A percentile compares a stretch with the other conserved stretches of the same genome.
Evolutionary conservation across 2,797 vertebrate genomes (phyloP).

Genomic region (Pempheris klunzingeri): DNA sequence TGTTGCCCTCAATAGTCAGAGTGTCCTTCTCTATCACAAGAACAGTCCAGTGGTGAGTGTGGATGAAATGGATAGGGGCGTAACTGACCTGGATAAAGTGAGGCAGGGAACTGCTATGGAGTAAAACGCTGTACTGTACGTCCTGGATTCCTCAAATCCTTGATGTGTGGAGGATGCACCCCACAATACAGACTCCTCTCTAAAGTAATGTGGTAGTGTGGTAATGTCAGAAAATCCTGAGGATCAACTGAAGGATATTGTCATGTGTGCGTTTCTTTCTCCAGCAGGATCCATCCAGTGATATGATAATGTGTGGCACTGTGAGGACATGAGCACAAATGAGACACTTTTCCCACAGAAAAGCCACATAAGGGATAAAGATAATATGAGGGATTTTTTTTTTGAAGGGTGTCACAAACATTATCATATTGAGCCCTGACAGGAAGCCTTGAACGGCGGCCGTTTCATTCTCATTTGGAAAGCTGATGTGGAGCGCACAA

Average conservation of each 20-base stretch:
- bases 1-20: constrained; percentile 27
- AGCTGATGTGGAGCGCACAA: not conserved
- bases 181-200: not conserved
- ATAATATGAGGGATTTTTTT: not conserved
- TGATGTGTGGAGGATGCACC: not conserved
- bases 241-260: not conserved
- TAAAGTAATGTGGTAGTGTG: not conserved
- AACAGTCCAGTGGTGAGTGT: constrained; percentile 4
- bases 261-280: not conserved
- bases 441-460: not conserved
- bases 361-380: not conserved
- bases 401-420: not conserved
- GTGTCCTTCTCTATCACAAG: constrained; percentile 28
- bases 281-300: not conserved
- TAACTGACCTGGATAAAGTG: constrained; percentile 53
- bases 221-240: too few species aligned
- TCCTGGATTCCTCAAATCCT: constrained; percentile 8
- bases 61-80: constrained; percentile 17
- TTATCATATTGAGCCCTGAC: constrained; percentile 1
- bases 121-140: constrained; percentile 1
- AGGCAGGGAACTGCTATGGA: constrained; percentile 18
- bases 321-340: constrained; percentile 5
- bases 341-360: not conserved
- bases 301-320: not conserved
- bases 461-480: not conserved